These are phyloP conservation scores for Diplogasteroides magnus DNA, from an alignment of 1,140 invertebrate species.

Conservation along the genomic window DNA sequence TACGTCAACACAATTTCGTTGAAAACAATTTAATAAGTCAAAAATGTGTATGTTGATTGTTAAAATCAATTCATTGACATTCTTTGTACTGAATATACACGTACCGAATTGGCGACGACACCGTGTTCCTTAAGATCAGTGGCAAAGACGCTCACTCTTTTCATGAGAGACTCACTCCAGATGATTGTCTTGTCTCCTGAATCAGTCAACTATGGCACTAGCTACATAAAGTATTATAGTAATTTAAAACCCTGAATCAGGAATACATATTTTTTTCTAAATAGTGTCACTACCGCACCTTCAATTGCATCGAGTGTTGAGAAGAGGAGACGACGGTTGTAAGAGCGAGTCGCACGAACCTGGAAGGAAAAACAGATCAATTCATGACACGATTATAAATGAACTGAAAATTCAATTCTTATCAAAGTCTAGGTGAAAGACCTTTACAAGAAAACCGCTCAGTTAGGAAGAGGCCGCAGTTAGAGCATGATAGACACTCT, in stretches of 20 bases:
- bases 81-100: background rate
- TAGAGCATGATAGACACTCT: too few relatives aligned
- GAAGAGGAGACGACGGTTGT: constrained; percentile 16
- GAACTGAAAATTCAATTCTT: too few relatives aligned
- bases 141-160: constrained; percentile 14
- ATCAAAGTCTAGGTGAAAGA: too few relatives aligned
- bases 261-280: background rate
- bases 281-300: background rate
- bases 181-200: constrained; percentile 20
- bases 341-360: background rate
- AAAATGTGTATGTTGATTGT: background rate
- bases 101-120: background rate
- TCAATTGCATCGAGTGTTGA: constrained; percentile 14
- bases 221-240: too few relatives aligned
- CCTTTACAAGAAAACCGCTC: background rate
- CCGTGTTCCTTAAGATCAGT: constrained; percentile 8
- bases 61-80: background rate
- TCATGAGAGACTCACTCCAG: constrained; percentile 18
- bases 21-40: background rate
- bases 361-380: too few relatives aligned
- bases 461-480: background rate
- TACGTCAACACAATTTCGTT: constrained; percentile 3
- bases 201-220: background rate
- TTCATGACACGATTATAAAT: too few relatives aligned
- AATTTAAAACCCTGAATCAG: too few relatives aligned